Percentiles rank a stretch among this genome's conserved stretches.
phyloP scores from a whole-genome alignment of 2,888 invertebrate species.

The Cyrtodaria siliqua region DNA sequence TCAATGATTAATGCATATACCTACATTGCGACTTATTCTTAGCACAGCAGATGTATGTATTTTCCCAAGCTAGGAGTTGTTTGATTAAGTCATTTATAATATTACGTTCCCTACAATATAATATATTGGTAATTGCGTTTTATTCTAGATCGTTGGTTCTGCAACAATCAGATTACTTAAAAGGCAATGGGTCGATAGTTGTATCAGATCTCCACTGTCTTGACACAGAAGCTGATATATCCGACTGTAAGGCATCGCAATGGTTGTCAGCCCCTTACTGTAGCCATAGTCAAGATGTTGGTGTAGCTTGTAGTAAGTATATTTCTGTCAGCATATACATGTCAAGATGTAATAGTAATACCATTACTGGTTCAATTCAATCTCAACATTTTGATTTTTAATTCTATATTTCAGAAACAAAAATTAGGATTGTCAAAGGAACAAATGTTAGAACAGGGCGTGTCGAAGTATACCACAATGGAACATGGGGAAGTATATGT shows the following conservation, averaged over 20 bases:
- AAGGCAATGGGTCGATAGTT: neutral
- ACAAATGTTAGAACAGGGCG: conserved; percentile 9
- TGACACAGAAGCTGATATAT: conserved; percentile 10
- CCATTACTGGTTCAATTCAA: no score
- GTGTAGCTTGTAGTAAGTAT: conserved; percentile 22
- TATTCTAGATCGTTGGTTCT: neutral
- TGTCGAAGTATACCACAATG: conserved; percentile 17
- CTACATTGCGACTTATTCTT: no score
- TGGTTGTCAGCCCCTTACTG: conserved; percentile 5
- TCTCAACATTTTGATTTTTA: no score
- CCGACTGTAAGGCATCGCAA: conserved; percentile 9
- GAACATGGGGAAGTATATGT: conserved; percentile 19
- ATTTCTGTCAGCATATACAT: no score
- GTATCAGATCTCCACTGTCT: conserved; percentile 5
- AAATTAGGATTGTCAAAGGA: conserved; percentile 11
- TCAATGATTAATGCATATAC: no score
- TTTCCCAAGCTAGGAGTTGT: no score
- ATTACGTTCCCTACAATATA: no score
- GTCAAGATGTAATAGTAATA: no score
- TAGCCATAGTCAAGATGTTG: neutral
- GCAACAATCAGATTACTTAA: neutral
- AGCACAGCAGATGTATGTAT: no score
- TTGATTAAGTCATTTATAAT: no score
- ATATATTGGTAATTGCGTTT: neutral
- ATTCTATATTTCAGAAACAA: conserved; percentile 7